A percentile compares a stretch with the other conserved stretches of the same genome.
These are phyloP conservation scores for Cephalopterus ornatus DNA, from an alignment of 2,113 vertebrate species.

Conservation along the genomic window DNA sequence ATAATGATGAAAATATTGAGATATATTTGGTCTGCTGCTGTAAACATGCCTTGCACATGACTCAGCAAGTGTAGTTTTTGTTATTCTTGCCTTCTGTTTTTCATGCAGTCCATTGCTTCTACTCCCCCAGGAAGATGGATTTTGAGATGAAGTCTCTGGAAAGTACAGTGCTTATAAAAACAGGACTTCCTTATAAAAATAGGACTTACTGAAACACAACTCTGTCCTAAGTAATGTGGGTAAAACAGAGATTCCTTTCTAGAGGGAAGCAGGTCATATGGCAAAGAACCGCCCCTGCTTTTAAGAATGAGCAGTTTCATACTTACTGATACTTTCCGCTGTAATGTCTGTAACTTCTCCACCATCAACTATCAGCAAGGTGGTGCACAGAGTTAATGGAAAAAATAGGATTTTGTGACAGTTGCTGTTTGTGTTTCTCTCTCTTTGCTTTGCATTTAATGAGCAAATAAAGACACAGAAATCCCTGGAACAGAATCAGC, in stretches of 20 bases:
- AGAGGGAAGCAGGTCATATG: neutral
- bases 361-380: neutral
- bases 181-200: neutral
- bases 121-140: neutral
- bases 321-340: neutral
- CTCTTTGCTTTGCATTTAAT: neutral
- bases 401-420: neutral
- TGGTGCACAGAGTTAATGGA: neutral
- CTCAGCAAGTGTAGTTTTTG: neutral
- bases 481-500: neutral
- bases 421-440: neutral
- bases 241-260: neutral
- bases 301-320: neutral
- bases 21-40: neutral
- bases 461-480: neutral
- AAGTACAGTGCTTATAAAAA: neutral
- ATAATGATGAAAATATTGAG: conserved; percentile 27
- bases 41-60: neutral
- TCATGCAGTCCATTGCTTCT: neutral
- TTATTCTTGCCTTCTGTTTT: conserved; percentile 29
- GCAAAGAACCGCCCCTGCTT: neutral
- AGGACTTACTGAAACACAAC: neutral
- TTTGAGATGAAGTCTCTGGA: neutral
- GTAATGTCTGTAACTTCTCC: neutral
- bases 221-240: neutral